Conservation (phyloP, 1,140 invertebrate genomes). For the Megalonaias nervosa region DNA sequence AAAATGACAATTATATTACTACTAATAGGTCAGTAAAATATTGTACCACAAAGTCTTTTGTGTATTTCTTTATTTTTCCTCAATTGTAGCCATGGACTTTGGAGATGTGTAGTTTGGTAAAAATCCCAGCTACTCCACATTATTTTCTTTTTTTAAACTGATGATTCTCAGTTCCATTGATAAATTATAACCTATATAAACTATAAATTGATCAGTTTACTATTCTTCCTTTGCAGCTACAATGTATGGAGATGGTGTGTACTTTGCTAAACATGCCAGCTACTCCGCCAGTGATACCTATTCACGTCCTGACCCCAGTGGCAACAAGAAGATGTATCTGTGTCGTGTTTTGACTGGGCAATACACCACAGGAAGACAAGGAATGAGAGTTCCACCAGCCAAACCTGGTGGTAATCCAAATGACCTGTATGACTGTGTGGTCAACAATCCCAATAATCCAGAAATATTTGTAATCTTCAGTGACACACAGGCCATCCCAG, state of each 20-base stretch:
- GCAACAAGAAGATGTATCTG: slow-evolving; percentile 37
- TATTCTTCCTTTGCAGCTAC: background rate
- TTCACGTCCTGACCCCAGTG: slow-evolving; percentile 19
- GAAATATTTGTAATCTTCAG: slow-evolving; percentile 46
- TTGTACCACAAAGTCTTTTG: too few species aligned
- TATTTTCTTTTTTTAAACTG: too few species aligned
- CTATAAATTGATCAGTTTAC: too few species aligned
- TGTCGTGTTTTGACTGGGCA: slow-evolving; percentile 44
- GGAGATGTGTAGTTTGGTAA: slow-evolving; percentile 36
- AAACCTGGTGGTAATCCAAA: slow-evolving; percentile 2
- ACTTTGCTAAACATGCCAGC: slow-evolving; percentile 32
- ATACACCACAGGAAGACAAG: slow-evolving; percentile 14
- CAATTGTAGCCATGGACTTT: too few species aligned
- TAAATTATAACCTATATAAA: too few species aligned
- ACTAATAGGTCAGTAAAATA: too few species aligned
- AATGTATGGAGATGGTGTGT: slow-evolving; percentile 40
- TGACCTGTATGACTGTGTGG: slow-evolving; percentile 42
- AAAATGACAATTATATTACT: too few species aligned
- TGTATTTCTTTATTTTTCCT: too few species aligned
- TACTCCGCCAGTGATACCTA: slow-evolving; percentile 36
- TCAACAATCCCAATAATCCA: slow-evolving; percentile 34
- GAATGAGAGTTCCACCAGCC: slow-evolving; percentile 36
- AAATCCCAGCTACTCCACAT: slow-evolving; percentile 22
- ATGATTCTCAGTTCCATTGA: too few species aligned
- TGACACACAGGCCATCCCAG: slow-evolving; percentile 54